These are phyloP conservation scores for Oreochromis spilurus DNA, from an alignment of 2,113 vertebrate species.

Conservation along the genomic window DNA sequence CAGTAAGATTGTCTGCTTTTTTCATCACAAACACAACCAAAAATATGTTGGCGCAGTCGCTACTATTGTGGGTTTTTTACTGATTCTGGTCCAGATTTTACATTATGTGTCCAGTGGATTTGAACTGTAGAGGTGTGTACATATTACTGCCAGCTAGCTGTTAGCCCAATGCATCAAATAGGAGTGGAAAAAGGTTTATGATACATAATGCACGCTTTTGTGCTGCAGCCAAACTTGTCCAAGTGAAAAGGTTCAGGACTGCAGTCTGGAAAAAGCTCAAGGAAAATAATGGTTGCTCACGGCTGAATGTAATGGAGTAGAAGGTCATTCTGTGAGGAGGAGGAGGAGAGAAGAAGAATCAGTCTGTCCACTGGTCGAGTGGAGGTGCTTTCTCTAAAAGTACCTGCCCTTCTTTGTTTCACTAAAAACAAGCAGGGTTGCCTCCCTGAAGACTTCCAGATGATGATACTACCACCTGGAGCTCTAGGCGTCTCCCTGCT, in stretches of 20 bases:
- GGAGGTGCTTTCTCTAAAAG: background rate
- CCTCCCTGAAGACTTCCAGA: background rate
- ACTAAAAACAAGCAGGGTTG: background rate
- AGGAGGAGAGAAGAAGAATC: background rate
- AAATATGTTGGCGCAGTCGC: background rate
- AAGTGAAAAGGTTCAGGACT: conserved; percentile 8
- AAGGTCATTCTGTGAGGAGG: background rate
- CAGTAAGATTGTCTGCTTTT: conserved; percentile 47
- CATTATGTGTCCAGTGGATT: background rate
- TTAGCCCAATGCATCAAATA: background rate
- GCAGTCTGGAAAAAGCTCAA: conserved; percentile 1
- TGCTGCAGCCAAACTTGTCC: background rate
- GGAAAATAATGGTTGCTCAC: conserved; percentile 2
- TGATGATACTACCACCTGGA: conserved; percentile 41
- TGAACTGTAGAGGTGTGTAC: background rate
- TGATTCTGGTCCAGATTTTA: background rate
- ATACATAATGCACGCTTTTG: background rate
- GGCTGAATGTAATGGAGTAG: background rate
- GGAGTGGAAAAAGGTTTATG: background rate
- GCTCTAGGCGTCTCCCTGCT: conserved; percentile 26
- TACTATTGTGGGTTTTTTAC: background rate
- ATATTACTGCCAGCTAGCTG: background rate
- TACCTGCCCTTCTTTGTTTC: background rate
- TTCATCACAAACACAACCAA: conserved; percentile 42
- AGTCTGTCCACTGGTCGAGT: background rate